Conservation (phyloP, 2,113 vertebrate genomes). For the Neoarius graeffei region DNA sequence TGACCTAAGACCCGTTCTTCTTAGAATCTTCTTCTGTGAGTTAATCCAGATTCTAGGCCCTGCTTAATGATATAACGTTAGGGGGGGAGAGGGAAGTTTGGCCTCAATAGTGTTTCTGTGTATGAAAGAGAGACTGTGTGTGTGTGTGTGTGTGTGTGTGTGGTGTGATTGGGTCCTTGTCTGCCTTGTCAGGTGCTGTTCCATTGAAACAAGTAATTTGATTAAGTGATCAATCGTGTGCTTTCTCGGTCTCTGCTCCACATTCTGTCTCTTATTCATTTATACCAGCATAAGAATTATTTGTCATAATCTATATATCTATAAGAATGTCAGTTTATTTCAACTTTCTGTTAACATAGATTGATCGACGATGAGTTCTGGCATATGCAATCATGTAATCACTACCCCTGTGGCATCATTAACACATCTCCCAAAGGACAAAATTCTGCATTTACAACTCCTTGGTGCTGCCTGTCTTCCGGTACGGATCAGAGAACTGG, state of each 20-base stretch:
- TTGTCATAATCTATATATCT: not conserved
- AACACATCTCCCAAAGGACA: no score
- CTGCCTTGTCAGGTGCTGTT: constrained; percentile 64
- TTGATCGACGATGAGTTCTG: no score
- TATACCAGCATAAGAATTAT: not conserved
- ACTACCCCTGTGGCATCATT: no score
- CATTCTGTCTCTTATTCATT: constrained; percentile 43
- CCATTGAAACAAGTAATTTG: constrained; percentile 68
- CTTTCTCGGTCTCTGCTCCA: constrained; percentile 47
- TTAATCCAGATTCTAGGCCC: constrained; percentile 66
- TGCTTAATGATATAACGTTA: constrained; percentile 68
- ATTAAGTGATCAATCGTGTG: constrained; percentile 70
- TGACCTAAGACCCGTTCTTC: no score
- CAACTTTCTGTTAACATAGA: no score
- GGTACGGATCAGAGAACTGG: no score
- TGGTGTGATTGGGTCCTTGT: constrained; percentile 70
- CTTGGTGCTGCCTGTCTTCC: no score
- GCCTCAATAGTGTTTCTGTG: constrained; percentile 72
- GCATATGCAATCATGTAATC: no score
- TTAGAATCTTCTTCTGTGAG: constrained; percentile 34
- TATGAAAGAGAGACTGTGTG: constrained; percentile 26
- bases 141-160: constrained; percentile 30
- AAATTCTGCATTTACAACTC: no score
- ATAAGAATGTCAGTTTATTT: no score
- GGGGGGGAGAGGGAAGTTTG: constrained; percentile 14